These are phyloP conservation scores for Garra rufa DNA, from an alignment of 2,113 vertebrate genomes.

Conservation along the genomic window DNA sequence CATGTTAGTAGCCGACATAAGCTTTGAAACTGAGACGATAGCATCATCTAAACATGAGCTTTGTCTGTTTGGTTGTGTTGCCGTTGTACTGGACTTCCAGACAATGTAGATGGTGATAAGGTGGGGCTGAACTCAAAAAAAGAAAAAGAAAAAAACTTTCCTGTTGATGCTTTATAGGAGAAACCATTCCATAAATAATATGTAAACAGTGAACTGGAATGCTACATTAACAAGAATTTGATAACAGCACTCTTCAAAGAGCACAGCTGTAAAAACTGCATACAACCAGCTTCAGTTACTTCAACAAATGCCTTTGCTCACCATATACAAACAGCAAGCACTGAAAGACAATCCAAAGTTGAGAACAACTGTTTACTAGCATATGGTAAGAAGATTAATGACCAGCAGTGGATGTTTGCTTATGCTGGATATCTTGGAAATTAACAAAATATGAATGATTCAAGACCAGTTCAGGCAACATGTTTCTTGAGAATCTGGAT, in stretches of 20 bases:
- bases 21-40: conserved; percentile 39
- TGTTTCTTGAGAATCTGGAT: neutral
- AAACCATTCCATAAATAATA: conserved; percentile 24
- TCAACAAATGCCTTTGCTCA: conserved; percentile 35
- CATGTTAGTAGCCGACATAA: conserved; percentile 7
- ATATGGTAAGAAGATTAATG: conserved; percentile 29
- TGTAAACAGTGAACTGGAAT: conserved; percentile 4
- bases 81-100: conserved; percentile 7
- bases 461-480: neutral
- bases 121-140: neutral
- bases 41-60: conserved; percentile 35
- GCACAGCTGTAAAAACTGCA: conserved; percentile 40
- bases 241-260: conserved; percentile 38
- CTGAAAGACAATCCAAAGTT: conserved; percentile 39
- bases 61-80: conserved; percentile 19
- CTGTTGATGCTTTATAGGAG: conserved; percentile 11
- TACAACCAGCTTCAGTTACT: conserved; percentile 21
- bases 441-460: neutral
- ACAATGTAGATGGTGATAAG: conserved; percentile 22
- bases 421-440: conserved; percentile 22
- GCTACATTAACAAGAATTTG: conserved; percentile 11
- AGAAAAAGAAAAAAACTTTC: neutral
- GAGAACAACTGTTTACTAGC: conserved; percentile 42
- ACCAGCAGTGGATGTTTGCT: neutral
- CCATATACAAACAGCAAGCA: conserved; percentile 31